Evolutionary conservation across 2,797 vertebrate genomes (phyloP), one percentile per base, ranked within the genome.

Genomic region (Balearica regulorum): DNA sequence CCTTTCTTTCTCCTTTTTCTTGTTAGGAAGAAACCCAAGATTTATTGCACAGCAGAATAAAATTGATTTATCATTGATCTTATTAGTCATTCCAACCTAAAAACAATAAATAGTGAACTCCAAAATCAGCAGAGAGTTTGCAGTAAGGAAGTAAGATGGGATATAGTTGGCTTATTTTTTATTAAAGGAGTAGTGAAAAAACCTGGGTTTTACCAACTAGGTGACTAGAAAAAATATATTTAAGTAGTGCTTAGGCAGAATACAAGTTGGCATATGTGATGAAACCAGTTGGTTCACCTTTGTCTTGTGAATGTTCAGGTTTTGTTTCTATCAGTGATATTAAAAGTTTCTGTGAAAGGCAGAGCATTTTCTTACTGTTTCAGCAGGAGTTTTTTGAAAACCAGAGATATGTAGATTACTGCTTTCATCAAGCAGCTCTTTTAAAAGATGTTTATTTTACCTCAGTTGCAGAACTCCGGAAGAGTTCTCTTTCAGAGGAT

Each of bases 141-240:
- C 28, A 73, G 18, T 25, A 46, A 26, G 24, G 26, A 78, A 64
- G 12, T 69, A 37, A 65, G 57, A 55, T 60, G 16, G 19, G n/a
- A 29, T 69, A 13, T 41, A 53, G 35, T 5, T 69, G 29, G 17
- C 10, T 89, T 84, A 12, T 53, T 62, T 90, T 82, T 75, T 79
- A 17, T 62, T 84, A 33, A 73, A 77, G 20, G 10, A 80, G 3
- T 57, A 26, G 29, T 83, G 17, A 39, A 73, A 62, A 87, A 73
- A n/a, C 0, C 0, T 24, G 0, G 1, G 2, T 37, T 89, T 87
- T 85, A 16, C 26, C 29, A 49, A 7, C 5, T 26, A 13, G 26
- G 16, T 81, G 37, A 26, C n/a, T 37, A 29, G 41, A 53, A 78
- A 57, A 75, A 35, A 33, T 29, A 10, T 16, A 29, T 54, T 75